A percentile compares a stretch with the other conserved stretches of the same genome.
These are phyloP conservation scores for Crotophaga sulcirostris DNA, from an alignment of 2,113 vertebrate genomes.

Conservation along the genomic window DNA sequence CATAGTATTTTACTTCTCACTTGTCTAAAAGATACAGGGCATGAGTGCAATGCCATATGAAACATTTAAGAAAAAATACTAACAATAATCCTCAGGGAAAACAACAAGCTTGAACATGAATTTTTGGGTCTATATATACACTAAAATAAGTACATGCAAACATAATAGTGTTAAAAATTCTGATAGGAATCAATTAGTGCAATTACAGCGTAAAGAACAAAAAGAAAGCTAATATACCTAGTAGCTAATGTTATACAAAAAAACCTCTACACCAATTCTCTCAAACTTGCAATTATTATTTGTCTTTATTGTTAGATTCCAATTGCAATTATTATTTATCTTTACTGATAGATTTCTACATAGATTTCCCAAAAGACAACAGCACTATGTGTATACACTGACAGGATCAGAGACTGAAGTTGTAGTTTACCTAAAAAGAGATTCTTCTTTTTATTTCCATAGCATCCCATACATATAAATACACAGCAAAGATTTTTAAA, in stretches of 20 bases:
- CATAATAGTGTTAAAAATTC: background rate
- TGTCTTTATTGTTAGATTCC: background rate
- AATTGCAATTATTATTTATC: background rate
- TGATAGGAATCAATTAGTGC: background rate
- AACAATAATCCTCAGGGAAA: background rate
- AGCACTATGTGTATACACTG: background rate
- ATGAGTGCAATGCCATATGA: background rate
- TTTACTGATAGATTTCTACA: background rate
- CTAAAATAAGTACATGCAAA: background rate
- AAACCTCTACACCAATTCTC: background rate
- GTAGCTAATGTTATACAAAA: background rate
- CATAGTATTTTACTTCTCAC: background rate
- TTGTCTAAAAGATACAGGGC: background rate
- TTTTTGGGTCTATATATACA: background rate
- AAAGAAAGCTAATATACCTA: background rate
- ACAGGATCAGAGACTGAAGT: background rate
- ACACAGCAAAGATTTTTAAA: background rate
- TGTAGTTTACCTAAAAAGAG: background rate
- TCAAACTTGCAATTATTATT: background rate
- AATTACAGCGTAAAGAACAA: background rate
- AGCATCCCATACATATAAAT: background rate
- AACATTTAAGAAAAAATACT: background rate
- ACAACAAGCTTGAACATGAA: background rate
- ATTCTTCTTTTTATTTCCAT: background rate
- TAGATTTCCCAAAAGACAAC: background rate